Evolutionary conservation across 1,140 invertebrate genomes (phyloP).

Genomic region (Hesperophylax magnus): DNA sequence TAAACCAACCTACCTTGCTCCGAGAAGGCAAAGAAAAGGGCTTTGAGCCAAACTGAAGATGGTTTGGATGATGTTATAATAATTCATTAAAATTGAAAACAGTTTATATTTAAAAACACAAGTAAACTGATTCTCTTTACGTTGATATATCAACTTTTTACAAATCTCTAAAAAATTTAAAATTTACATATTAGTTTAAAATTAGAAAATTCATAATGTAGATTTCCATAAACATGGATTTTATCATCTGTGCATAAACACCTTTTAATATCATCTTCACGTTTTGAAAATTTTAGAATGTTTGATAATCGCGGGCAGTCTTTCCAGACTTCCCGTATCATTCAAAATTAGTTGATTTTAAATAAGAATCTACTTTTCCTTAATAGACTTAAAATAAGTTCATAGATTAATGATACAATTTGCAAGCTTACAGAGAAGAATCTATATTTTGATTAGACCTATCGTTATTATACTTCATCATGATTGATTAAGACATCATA

Average conservation of each 20-base stretch:
- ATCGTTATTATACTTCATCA: conserved; percentile 50
- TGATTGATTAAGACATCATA: conserved; percentile 49
- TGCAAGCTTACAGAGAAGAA: conserved; percentile 55
- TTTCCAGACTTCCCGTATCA: background rate
- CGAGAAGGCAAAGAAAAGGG: conserved; percentile 24
- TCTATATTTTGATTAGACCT: conserved; percentile 54
- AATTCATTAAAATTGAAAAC: conserved; percentile 22
- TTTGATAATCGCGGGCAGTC: background rate
- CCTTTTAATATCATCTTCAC: conserved; percentile 55
- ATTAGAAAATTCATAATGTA: conserved; percentile 52
- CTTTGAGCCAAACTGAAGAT: conserved; percentile 22
- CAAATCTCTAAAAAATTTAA: conserved; percentile 45
- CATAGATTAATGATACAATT: conserved; percentile 53
- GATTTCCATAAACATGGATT: conserved; percentile 52
- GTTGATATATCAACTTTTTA: conserved; percentile 48
- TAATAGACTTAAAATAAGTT: conserved; percentile 42
- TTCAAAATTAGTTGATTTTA: conserved; percentile 41
- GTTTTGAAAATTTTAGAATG: conserved; percentile 39
- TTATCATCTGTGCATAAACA: conserved; percentile 56
- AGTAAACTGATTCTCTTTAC: conserved; percentile 38
- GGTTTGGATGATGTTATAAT: conserved; percentile 43
- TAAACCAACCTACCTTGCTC: conserved; percentile 11
- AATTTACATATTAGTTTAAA: conserved; percentile 53
- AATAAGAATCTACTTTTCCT: conserved; percentile 46
- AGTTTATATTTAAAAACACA: conserved; percentile 26